Conservation (phyloP, 2,113 vertebrate genomes). For the Irena cyanogastra region DNA sequence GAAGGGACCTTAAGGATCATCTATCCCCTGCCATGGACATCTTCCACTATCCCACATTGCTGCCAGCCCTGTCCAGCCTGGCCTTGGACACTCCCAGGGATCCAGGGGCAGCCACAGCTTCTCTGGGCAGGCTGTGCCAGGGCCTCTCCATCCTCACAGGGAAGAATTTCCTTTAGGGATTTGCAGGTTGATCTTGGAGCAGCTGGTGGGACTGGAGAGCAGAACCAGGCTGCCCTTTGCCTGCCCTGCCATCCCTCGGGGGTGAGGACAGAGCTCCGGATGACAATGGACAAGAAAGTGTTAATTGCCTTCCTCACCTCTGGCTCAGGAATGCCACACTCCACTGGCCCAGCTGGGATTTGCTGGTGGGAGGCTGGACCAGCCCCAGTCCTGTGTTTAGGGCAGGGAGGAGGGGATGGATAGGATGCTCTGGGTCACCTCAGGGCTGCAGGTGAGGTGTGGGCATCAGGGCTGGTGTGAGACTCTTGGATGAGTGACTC, state of each 20-base stretch:
- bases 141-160: not conserved
- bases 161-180: not conserved
- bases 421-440: rapidly evolving
- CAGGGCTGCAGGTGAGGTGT: not conserved
- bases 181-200: not conserved
- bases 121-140: not conserved
- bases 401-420: rapidly evolving
- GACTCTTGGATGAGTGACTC: rapidly evolving
- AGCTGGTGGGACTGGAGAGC: not conserved
- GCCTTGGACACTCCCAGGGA: not conserved
- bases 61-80: not conserved
- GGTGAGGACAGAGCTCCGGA: rapidly evolving
- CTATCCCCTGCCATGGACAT: not conserved
- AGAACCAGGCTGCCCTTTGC: rapidly evolving
- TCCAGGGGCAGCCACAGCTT: not conserved
- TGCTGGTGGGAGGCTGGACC: not conserved
- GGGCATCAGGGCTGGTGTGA: rapidly evolving
- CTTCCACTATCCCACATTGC: rapidly evolving
- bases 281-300: rapidly evolving
- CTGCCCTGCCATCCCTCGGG: rapidly evolving
- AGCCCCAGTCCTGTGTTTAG: not conserved
- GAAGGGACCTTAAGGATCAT: not conserved
- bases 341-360: not conserved
- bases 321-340: not conserved
- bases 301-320: not conserved